Conservation (phyloP, 1,140 invertebrate species). For the Bombus soroeensis region DNA sequence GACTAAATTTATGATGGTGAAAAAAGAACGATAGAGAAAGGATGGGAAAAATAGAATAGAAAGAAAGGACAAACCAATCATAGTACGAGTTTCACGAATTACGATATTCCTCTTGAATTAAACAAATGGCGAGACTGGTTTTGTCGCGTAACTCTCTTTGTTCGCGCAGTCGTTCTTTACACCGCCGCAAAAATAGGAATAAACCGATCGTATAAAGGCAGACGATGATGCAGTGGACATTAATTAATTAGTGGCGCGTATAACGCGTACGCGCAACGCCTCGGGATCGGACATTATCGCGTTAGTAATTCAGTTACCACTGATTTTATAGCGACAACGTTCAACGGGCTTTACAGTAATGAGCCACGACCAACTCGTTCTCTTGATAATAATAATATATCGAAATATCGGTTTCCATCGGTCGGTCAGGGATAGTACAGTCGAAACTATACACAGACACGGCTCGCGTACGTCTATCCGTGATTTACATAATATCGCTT, state of each 20-base stretch:
- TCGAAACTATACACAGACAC: not conserved
- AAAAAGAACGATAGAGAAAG: too few species aligned
- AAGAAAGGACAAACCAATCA: not conserved
- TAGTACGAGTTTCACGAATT: not conserved
- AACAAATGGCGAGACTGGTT: not conserved
- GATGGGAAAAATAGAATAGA: too few species aligned
- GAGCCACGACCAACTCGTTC: constrained; percentile 42
- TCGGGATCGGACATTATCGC: constrained; percentile 54
- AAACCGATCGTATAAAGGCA: not conserved
- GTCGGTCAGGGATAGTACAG: not conserved
- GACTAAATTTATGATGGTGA: not conserved
- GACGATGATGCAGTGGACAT: constrained; percentile 22
- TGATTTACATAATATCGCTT: constrained; percentile 42
- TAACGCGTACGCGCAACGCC: constrained; percentile 22
- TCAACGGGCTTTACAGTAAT: constrained; percentile 46
- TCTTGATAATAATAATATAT: constrained; percentile 59
- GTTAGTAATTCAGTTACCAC: constrained; percentile 53
- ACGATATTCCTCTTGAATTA: not conserved
- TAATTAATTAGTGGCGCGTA: constrained; percentile 51
- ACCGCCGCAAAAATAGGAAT: constrained; percentile 1
- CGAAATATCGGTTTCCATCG: constrained; percentile 44
- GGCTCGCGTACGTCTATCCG: not conserved
- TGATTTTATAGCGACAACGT: constrained; percentile 55
- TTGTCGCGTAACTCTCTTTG: not conserved
- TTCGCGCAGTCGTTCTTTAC: not conserved